Conservation (phyloP, 2,797 vertebrate genomes). For the Aphelocoma californica region DNA sequence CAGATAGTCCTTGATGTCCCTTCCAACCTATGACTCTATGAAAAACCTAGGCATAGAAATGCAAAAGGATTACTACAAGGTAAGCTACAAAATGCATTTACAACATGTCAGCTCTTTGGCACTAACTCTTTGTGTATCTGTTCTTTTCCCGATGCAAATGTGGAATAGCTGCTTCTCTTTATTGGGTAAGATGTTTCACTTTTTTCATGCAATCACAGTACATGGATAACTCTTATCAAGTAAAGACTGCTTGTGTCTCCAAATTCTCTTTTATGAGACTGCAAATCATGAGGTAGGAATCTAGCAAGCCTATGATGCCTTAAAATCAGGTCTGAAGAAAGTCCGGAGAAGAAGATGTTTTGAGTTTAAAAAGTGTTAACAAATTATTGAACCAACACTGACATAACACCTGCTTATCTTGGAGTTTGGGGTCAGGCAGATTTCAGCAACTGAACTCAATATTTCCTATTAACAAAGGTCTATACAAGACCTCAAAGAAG, state of each 20-base stretch:
- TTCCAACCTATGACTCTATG: not conserved
- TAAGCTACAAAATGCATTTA: not conserved
- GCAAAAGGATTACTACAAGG: not conserved
- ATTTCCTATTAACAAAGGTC: not conserved
- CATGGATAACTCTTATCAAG: not conserved
- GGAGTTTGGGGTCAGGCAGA: not conserved
- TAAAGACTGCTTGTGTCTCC: not conserved
- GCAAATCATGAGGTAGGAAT: not conserved
- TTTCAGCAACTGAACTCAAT: not conserved
- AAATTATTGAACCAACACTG: not conserved
- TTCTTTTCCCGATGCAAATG: not conserved
- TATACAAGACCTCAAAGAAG: not conserved
- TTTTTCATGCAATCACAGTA: not conserved
- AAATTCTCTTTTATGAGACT: not conserved
- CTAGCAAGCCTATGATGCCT: not conserved
- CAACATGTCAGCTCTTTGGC: not conserved
- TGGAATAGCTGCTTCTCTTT: not conserved
- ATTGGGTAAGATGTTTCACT: not conserved
- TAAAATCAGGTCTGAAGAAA: not conserved
- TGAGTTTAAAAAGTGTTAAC: not conserved
- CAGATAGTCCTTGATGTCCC: not conserved
- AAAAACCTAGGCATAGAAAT: not conserved
- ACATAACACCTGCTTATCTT: not conserved
- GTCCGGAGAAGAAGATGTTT: not conserved
- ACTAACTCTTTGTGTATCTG: not conserved